Conservation (phyloP, 1,140 invertebrate genomes). For the Drosophila nasuta region DNA sequence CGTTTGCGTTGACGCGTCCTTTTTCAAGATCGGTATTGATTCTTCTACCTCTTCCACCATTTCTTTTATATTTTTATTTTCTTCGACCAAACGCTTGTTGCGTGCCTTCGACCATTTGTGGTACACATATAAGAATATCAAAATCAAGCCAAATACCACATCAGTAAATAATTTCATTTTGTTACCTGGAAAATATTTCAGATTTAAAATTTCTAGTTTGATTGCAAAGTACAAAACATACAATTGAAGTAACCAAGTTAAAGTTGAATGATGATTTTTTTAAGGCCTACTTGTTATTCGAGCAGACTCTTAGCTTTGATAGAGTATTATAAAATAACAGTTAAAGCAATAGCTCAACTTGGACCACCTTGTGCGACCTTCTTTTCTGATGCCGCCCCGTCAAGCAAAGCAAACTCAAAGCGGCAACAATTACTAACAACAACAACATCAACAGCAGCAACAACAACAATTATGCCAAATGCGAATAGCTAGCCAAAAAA, state of each 20-base stretch:
- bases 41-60: no score
- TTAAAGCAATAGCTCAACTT: constrained; percentile 50
- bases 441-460: constrained; percentile 46
- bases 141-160: not conserved
- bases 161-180: not conserved
- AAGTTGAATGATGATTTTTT: not conserved
- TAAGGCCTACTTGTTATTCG: not conserved
- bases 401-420: constrained; percentile 56
- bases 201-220: not conserved
- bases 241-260: not conserved
- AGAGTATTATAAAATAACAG: constrained; percentile 36
- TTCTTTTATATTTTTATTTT: not conserved
- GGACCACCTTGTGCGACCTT: constrained; percentile 81
- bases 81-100: not conserved
- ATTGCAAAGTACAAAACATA: not conserved
- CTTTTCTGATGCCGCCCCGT: constrained; percentile 70
- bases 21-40: not conserved
- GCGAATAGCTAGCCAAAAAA: constrained; percentile 57
- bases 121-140: not conserved
- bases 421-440: constrained; percentile 77
- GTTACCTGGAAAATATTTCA: not conserved
- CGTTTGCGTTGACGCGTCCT: not conserved
- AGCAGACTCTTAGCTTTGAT: not conserved
- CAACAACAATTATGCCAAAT: constrained; percentile 70
- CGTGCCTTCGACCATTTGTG: not conserved